Evolutionary conservation across 92 coral and sea anemone genomes (phyloP).

Genomic region (Paramuricea clavata): DNA sequence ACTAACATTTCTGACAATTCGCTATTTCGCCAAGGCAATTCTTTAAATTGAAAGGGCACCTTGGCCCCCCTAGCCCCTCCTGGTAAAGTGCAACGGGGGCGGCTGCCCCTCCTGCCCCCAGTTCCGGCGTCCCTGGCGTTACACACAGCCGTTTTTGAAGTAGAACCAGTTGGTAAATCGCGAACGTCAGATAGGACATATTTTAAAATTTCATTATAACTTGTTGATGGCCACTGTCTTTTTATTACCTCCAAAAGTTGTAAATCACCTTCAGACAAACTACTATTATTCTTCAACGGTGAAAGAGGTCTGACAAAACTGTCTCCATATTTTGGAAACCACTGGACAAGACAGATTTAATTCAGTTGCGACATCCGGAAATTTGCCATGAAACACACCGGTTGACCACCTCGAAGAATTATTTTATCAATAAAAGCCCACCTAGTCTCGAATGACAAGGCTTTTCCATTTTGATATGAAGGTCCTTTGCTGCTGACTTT

Average conservation of each 20-base stretch:
- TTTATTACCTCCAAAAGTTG: slow-evolving; percentile 65
- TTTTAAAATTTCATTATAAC: slow-evolving; percentile 46
- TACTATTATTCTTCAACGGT: slow-evolving; percentile 44
- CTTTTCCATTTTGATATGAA: background rate
- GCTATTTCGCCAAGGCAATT: too few species aligned
- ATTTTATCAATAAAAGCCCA: slow-evolving; percentile 49
- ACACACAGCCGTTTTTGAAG: slow-evolving; percentile 46
- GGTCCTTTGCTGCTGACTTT: background rate
- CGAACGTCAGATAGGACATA: slow-evolving; percentile 43
- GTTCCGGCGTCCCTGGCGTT: too few species aligned
- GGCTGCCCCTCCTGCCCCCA: too few species aligned
- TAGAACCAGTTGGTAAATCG: slow-evolving; percentile 46
- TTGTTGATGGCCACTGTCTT: slow-evolving; percentile 53
- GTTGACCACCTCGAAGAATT: slow-evolving; percentile 57
- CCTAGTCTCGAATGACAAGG: background rate
- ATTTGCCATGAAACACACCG: slow-evolving; percentile 48
- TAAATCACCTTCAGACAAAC: slow-evolving; percentile 52
- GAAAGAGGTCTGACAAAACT: slow-evolving; percentile 19
- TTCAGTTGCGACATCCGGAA: slow-evolving; percentile 47
- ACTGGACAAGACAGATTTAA: slow-evolving; percentile 40
- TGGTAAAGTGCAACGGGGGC: too few species aligned
- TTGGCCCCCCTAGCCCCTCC: too few species aligned
- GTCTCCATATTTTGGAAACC: slow-evolving; percentile 66
- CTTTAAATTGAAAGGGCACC: too few species aligned
- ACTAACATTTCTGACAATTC: too few species aligned